Percentiles rank a stretch among this genome's conserved stretches.
Evolutionary conservation across 2,113 vertebrate species (phyloP).

Genomic region (Zosterops pallidus): DNA sequence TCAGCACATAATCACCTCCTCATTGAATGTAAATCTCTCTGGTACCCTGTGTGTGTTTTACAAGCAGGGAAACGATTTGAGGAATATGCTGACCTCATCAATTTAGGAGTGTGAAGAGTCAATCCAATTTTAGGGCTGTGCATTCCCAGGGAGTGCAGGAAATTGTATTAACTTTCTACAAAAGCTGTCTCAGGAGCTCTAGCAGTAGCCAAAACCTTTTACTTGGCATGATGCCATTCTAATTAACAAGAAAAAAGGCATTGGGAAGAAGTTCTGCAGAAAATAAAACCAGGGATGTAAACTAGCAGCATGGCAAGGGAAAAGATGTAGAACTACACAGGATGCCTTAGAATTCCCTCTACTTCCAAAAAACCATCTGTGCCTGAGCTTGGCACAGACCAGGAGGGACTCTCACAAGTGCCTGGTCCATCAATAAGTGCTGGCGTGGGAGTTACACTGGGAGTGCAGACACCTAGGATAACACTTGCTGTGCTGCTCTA

Average conservation of each 20-base stretch:
- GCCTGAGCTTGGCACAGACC: neutral
- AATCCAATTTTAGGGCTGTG: slow-evolving; percentile 14
- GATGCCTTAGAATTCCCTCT: neutral
- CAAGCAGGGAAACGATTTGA: neutral
- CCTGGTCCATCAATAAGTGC: neutral
- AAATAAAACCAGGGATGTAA: neutral
- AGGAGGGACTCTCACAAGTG: neutral
- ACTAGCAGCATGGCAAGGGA: neutral
- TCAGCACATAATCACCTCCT: neutral
- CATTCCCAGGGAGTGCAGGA: neutral
- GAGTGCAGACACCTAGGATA: neutral
- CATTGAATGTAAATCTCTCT: neutral
- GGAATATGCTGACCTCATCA: slow-evolving; percentile 25
- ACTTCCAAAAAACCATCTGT: neutral
- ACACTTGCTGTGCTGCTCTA: neutral
- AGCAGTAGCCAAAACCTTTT: slow-evolving; percentile 6
- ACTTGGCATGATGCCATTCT: neutral
- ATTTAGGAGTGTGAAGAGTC: neutral
- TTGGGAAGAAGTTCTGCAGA: neutral
- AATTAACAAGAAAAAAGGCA: slow-evolving; percentile 13
- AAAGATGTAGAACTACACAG: neutral
- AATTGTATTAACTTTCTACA: slow-evolving; percentile 25
- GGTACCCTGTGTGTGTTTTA: neutral
- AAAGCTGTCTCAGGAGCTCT: slow-evolving; percentile 18
- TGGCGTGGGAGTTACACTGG: neutral